Conservation (phyloP, 2,888 invertebrate genomes). For the Eristalinus sepulchralis region DNA sequence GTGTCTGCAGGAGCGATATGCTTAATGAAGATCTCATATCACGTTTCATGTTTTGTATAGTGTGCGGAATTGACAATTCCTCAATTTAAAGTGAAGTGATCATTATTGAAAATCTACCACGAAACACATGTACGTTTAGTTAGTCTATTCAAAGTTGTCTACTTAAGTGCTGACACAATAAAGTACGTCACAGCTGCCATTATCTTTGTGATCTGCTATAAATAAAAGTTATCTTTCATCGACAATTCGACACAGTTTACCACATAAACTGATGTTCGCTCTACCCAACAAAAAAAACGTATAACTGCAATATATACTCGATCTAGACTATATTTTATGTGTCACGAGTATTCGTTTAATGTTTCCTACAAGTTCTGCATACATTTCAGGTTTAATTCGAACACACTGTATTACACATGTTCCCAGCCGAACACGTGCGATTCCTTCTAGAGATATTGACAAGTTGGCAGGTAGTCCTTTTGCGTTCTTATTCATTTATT, state of each 20-base stretch:
- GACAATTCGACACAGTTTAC: not conserved
- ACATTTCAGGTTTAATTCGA: not conserved
- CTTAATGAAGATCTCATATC: not conserved
- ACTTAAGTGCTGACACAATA: not conserved
- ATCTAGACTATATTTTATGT: not conserved
- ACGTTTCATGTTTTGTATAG: not conserved
- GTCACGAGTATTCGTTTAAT: not conserved
- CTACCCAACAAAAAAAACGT: not conserved
- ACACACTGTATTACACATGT: not conserved
- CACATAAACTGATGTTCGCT: not conserved
- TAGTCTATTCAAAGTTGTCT: not conserved
- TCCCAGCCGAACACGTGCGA: not conserved
- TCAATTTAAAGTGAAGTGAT: not conserved
- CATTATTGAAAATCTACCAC: not conserved
- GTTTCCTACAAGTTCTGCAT: not conserved
- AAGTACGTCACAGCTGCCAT: not conserved
- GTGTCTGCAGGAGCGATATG: not conserved
- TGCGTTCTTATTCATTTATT: not conserved
- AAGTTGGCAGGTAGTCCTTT: not conserved
- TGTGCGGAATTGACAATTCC: not conserved
- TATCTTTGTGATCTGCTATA: not conserved
- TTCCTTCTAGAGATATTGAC: not conserved
- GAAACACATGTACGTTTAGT: not conserved
- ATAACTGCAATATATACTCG: not conserved
- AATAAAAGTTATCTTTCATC: not conserved